Percentiles rank a stretch among this genome's conserved stretches.
Evolutionary conservation across 2,113 vertebrate species (phyloP).

Genomic region (Tilapia sparmanii): DNA sequence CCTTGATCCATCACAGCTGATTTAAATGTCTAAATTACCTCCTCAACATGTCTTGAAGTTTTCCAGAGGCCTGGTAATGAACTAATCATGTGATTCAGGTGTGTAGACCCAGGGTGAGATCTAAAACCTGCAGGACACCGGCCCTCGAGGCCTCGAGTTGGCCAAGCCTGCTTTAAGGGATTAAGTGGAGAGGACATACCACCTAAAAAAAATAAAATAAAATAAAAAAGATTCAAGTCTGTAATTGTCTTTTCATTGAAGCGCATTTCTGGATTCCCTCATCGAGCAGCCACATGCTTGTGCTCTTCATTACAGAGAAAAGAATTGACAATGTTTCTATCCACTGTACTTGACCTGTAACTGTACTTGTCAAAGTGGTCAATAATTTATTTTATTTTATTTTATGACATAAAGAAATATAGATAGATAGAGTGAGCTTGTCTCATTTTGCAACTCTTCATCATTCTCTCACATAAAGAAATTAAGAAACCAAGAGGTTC

Average conservation of each 20-base stretch:
- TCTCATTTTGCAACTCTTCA: neutral
- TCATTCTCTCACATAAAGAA: neutral
- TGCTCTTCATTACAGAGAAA: neutral
- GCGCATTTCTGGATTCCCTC: neutral
- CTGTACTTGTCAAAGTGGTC: neutral
- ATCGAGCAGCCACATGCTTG: neutral
- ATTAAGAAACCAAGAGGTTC: neutral
- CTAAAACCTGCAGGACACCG: neutral
- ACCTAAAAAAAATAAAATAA: neutral
- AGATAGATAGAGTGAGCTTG: neutral
- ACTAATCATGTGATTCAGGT: neutral
- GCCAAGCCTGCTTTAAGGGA: neutral
- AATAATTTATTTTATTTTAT: neutral
- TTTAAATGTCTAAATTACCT: fast-evolving
- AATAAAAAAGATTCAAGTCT: neutral
- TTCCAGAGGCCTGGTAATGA: neutral
- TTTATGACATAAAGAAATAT: neutral
- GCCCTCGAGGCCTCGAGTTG: fast-evolving
- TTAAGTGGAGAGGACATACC: neutral
- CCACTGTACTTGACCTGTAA: neutral
- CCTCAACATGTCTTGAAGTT: neutral
- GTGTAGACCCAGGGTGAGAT: neutral
- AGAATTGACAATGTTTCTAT: neutral
- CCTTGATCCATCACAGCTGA: neutral
- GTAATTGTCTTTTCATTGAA: neutral